phyloP scores from a whole-genome alignment of 2,888 invertebrate species.

The Miltochrista miniata region DNA sequence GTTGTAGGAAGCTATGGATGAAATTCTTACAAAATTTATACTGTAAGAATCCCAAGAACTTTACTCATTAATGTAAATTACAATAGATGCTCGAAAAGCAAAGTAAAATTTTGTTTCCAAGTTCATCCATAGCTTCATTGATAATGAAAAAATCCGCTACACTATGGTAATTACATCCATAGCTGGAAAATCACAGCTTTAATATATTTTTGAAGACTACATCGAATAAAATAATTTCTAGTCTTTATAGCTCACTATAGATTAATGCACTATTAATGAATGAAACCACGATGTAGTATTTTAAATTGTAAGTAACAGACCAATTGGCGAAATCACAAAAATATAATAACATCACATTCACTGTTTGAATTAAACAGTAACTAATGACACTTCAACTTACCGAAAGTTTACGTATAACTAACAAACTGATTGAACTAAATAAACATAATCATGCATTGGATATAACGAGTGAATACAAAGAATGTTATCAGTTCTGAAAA shows the following conservation, averaged over 20 bases:
- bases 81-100: neutral
- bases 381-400: constrained; percentile 22
- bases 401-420: constrained; percentile 15
- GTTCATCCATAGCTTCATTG: constrained; percentile 29
- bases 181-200: constrained; percentile 19
- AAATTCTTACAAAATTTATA: neutral
- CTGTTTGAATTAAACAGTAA: constrained; percentile 32
- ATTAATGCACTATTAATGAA: constrained; percentile 50
- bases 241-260: constrained; percentile 38
- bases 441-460: constrained; percentile 35
- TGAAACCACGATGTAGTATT: constrained; percentile 49
- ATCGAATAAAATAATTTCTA: constrained; percentile 23
- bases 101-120: neutral
- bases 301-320: constrained; percentile 17
- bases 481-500: constrained; percentile 37
- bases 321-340: constrained; percentile 46
- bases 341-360: constrained; percentile 41
- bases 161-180: constrained; percentile 27
- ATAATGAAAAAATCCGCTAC: constrained; percentile 7
- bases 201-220: constrained; percentile 27
- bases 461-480: constrained; percentile 32
- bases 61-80: neutral
- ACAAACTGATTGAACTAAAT: constrained; percentile 39
- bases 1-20: constrained; percentile 21
- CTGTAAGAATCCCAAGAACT: no score